Evolutionary conservation across 2,888 invertebrate species (phyloP).

Genomic region (Agrilus mali): DNA sequence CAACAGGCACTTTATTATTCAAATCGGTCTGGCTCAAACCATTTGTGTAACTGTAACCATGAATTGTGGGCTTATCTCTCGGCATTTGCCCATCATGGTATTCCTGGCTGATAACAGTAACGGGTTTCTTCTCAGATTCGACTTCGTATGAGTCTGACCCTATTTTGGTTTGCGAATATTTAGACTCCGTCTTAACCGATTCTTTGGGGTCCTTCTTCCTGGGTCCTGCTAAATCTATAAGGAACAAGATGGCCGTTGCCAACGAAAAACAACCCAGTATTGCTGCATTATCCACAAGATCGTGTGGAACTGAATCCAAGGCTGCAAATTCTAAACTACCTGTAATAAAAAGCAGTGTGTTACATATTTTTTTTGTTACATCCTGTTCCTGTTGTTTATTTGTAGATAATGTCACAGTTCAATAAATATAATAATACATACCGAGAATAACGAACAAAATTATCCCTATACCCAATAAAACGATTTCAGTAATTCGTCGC

Average conservation of each 20-base stretch:
- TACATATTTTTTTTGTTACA: background rate
- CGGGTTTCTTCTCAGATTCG: constrained; percentile 3
- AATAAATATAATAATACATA: constrained; percentile 21
- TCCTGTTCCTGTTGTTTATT: background rate
- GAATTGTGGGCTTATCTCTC: background rate
- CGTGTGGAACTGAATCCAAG: constrained; percentile 54
- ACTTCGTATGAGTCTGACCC: constrained; percentile 7
- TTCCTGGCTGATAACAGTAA: no score
- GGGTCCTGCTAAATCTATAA: constrained; percentile 53
- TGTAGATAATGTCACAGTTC: background rate
- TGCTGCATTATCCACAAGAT: constrained; percentile 57
- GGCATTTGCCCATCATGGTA: no score
- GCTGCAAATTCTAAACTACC: constrained; percentile 59
- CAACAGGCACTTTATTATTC: constrained; percentile 5
- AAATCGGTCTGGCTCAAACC: constrained; percentile 5
- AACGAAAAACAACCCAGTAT: constrained; percentile 56
- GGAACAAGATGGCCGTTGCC: constrained; percentile 53
- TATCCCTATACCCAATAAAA: constrained; percentile 56
- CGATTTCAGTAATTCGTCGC: constrained; percentile 50
- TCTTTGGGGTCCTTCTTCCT: constrained; percentile 29
- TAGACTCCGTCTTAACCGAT: constrained; percentile 2
- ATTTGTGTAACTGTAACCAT: background rate
- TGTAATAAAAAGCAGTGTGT: constrained; percentile 19
- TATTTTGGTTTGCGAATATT: constrained; percentile 6
- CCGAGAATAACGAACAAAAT: constrained; percentile 55